Evolutionary conservation across 2,888 invertebrate genomes (phyloP).

Genomic region (Hoplodrina blanda): DNA sequence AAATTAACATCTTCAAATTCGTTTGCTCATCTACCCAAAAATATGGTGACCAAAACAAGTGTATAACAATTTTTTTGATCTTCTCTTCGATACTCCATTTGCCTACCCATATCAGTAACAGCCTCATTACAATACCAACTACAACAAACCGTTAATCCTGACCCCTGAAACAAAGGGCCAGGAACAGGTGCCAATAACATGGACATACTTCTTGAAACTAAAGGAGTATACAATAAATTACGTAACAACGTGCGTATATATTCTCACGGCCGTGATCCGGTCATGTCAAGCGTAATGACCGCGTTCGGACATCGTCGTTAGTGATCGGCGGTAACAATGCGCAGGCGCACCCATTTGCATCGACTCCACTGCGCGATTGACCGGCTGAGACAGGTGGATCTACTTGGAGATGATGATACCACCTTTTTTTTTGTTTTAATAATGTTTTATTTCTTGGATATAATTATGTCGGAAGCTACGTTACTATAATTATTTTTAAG

Average conservation of each 20-base stretch:
- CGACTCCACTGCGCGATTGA: slow-evolving; percentile 65
- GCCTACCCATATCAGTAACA: slow-evolving; percentile 24
- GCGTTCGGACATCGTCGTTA: slow-evolving; percentile 74
- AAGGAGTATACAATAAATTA: slow-evolving; percentile 61
- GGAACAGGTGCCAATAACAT: slow-evolving; percentile 57
- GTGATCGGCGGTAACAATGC: slow-evolving; percentile 73
- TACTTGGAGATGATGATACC: slow-evolving; percentile 63
- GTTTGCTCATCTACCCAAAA: not conserved
- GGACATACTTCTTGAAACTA: slow-evolving; percentile 34
- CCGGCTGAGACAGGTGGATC: slow-evolving; percentile 64
- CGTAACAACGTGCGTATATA: slow-evolving; percentile 58
- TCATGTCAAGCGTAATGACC: slow-evolving; percentile 71
- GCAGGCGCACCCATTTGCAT: slow-evolving; percentile 71
- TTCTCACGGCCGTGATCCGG: slow-evolving; percentile 64
- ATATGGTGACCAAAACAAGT: no score
- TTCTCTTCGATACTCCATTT: not conserved
- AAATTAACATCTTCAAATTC: not conserved
- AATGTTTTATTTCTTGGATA: slow-evolving; percentile 18
- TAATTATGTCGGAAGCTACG: slow-evolving; percentile 2
- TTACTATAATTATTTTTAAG: slow-evolving; percentile 35
- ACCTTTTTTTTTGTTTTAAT: slow-evolving; percentile 11
- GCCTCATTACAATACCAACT: slow-evolving; percentile 51
- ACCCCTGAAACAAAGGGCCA: slow-evolving; percentile 36
- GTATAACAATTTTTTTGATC: not conserved
- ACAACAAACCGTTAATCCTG: slow-evolving; percentile 58